Base-by-base conservation (phyloP, 2,888 invertebrate genomes). In the Ormyrus labotus region DNA sequence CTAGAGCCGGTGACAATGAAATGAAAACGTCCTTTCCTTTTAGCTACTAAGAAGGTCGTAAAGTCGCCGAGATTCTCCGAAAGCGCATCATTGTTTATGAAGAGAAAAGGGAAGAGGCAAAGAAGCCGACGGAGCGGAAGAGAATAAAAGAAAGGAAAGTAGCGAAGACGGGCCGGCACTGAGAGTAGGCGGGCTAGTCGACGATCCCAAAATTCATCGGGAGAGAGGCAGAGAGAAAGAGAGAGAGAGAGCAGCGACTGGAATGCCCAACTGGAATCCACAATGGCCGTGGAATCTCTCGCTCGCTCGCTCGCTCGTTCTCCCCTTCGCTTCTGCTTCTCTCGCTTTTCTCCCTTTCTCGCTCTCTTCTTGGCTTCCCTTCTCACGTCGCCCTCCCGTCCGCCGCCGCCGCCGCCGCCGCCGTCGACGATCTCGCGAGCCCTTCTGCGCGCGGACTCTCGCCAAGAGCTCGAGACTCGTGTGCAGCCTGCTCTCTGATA, bases 251-350 rank as follows among this genome's bases (percentile, higher is more conserved):
- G 73, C 67, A 65, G 47, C 55, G 57, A 34, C 34, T 65, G 72
- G 64, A 75, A 75, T 64, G 60, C 48, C 53, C 60, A 71, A 78
- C 74, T 72, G 67, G 78, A 78, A 78, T 82, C 68, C 57, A 68
- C 80, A 78, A 83, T 82, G 81, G 83, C 80, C 74, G 78, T 81
- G 69, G 72, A 69, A 72, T 69, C 68, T 74, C 53, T 10, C 47
- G 34, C n/a, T 7, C 57, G 13, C 73, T 45, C 50, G 45, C 48
- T 34, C 72, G 6, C 50, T 53, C 55, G 53, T 53, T 45, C 57
- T 34, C 55, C 67, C 69, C 13, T 47, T 73, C 73, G 45, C 73
- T 47, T 63, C 71, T 53, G 57, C 55, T 19, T 79, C 63, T 74
- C 47, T 53, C 51, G 53, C 50, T 50, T 47, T 48, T 34, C 58